Evolutionary conservation across 1,140 invertebrate genomes (phyloP), one percentile per base, ranked within the genome.

Genomic region (Hypsibius dujardini): DNA sequence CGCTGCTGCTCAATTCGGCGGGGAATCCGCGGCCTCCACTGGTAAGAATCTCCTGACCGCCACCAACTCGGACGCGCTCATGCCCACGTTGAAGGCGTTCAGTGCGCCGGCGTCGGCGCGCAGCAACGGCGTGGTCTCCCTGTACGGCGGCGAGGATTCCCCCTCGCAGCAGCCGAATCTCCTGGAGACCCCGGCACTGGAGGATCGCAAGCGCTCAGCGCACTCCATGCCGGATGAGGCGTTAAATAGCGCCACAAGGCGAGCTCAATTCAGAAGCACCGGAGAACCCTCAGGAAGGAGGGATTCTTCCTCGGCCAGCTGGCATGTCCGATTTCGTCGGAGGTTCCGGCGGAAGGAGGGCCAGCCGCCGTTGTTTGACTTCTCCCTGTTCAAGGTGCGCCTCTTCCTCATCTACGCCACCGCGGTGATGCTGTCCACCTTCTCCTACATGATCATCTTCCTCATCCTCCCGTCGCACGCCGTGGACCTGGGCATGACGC

Each of bases 331-430:
- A 3, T 67, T 67, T 67, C 7, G 7, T 67, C 3, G 45, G 3
- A 12, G 62, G 62, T 67, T 67, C 62, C 12, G 45, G 62, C 12
- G 62, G 42, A 67, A 67, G 45, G 62, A 67, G 45, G 62, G 62
- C 62, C 62, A 67, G 42, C 62, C 62, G 42, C 62, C 62, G 62
- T 67, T 67, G 62, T 67, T 67, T 42, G 62, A 67, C 45, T 42
- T 67, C 7, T 3, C 7, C 3, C 42, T 67, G 62, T 67, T 67
- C 42, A 12, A 42, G 7, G 7, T 14, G 3, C 12, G 62, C 12
- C 62, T 67, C 3, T 67, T 67, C 42, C 12, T 67, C 42, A 42
- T 42, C 62, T 67, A 67, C 45, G 62, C 62, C 3, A 3, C 45
- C 3, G 7, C 62, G 3, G 62, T 67, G 7, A 67, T 67, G 62